These are phyloP conservation scores for Drosophila sulfurigaster DNA, from an alignment of 1,140 invertebrate genomes.

Conservation along the genomic window DNA sequence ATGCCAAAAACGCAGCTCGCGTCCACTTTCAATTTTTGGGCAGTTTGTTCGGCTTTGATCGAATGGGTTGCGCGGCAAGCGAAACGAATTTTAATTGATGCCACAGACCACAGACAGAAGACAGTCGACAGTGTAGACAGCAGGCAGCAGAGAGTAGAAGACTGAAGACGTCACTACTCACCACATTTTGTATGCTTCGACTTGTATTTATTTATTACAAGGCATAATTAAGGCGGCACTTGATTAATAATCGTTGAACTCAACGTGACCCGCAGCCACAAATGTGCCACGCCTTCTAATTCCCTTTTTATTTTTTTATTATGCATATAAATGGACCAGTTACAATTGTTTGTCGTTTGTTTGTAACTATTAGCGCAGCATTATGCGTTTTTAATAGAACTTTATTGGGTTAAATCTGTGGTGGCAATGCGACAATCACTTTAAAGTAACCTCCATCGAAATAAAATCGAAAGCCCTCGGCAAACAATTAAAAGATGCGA, in stretches of 20 bases:
- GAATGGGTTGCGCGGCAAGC: slow-evolving; percentile 34
- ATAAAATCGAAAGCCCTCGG: slow-evolving; percentile 2
- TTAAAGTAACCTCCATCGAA: slow-evolving; percentile 35
- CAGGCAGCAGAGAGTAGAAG: neutral
- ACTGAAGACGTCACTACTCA: slow-evolving; percentile 32
- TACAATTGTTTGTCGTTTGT: slow-evolving; percentile 57
- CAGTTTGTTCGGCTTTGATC: slow-evolving; percentile 65
- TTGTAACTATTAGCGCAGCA: slow-evolving; percentile 67
- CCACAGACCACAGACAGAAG: slow-evolving; percentile 44
- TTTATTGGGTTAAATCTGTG: slow-evolving; percentile 75
- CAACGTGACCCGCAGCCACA: slow-evolving; percentile 60
- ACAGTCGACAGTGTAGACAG: neutral
- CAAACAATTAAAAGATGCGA: slow-evolving; percentile 30
- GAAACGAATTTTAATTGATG: slow-evolving; percentile 82
- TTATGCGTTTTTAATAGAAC: slow-evolving; percentile 70
- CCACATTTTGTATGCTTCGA: neutral
- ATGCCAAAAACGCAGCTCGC: slow-evolving; percentile 65
- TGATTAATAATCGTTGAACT: slow-evolving; percentile 82
- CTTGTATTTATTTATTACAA: slow-evolving; percentile 54
- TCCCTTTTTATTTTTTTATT: slow-evolving; percentile 2
- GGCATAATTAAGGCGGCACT: slow-evolving; percentile 77
- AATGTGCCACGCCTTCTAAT: slow-evolving; percentile 26
- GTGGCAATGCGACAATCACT: slow-evolving; percentile 37
- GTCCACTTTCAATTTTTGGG: slow-evolving; percentile 55
- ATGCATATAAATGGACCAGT: neutral